Conservation (phyloP, 2,888 invertebrate genomes). For the Watsonalla binaria region DNA sequence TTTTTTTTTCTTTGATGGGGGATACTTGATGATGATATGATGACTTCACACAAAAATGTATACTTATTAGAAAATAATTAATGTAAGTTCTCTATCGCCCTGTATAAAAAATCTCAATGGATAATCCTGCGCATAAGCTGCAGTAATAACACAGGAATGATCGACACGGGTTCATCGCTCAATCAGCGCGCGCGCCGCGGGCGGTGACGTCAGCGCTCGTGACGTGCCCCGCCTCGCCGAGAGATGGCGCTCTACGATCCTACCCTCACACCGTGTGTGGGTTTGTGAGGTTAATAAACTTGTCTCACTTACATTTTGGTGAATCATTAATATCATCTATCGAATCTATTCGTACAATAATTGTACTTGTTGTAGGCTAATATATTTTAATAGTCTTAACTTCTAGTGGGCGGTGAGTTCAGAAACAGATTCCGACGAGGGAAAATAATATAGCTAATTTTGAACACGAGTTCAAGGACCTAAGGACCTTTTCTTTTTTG, state of each 20-base stretch:
- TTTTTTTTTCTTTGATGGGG: too few relatives aligned
- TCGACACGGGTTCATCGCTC: slow-evolving; percentile 72
- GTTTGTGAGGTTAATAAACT: slow-evolving; percentile 28
- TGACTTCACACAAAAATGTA: too few relatives aligned
- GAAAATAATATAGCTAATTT: too few relatives aligned
- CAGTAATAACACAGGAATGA: slow-evolving; percentile 66
- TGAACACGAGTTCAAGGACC: too few relatives aligned
- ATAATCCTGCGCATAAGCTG: slow-evolving; percentile 57
- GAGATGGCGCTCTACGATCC: slow-evolving; percentile 68
- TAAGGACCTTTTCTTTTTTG: too few relatives aligned
- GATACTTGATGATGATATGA: too few relatives aligned
- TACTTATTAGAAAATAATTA: background rate
- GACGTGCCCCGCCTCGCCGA: slow-evolving; percentile 60
- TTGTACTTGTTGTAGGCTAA: too few relatives aligned
- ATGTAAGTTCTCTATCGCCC: slow-evolving; percentile 30
- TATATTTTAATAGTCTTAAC: too few relatives aligned
- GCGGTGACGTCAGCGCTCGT: slow-evolving; percentile 67
- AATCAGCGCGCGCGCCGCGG: slow-evolving; percentile 54
- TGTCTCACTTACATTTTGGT: slow-evolving; percentile 5
- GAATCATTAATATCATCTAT: background rate
- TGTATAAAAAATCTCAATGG: slow-evolving; percentile 61
- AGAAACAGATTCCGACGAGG: too few relatives aligned
- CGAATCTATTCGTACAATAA: too few relatives aligned
- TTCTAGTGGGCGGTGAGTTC: too few relatives aligned
- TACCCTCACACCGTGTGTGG: slow-evolving; percentile 51